These are phyloP conservation scores for Apeltes quadracus DNA, from an alignment of 2,113 vertebrate genomes.

Conservation along the genomic window DNA sequence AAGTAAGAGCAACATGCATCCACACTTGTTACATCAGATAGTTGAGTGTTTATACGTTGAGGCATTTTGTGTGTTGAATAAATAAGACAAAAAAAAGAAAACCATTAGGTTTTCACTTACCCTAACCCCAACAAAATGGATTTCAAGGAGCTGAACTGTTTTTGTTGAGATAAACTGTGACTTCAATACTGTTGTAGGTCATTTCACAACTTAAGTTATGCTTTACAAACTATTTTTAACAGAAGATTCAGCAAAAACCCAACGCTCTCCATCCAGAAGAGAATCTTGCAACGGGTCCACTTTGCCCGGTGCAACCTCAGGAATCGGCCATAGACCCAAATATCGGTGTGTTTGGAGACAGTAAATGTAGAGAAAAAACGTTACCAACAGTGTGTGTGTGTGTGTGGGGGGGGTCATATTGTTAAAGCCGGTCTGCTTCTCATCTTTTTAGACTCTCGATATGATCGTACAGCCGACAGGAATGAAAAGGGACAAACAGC, in stretches of 20 bases:
- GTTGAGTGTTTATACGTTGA: not conserved
- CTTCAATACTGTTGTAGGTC: not conserved
- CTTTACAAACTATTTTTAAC: constrained; percentile 60
- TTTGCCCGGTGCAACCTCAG: constrained; percentile 82
- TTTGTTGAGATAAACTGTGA: not conserved
- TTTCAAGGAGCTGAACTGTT: not conserved
- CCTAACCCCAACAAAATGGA: not conserved
- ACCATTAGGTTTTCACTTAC: not conserved
- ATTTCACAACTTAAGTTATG: not conserved
- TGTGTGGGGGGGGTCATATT: too few species aligned
- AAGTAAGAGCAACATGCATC: constrained; percentile 76
- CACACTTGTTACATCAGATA: too few species aligned
- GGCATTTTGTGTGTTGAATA: not conserved
- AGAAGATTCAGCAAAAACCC: constrained; percentile 88
- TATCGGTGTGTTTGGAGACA: constrained; percentile 78
- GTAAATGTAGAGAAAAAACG: not conserved
- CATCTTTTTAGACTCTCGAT: constrained; percentile 81
- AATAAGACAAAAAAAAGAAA: too few species aligned
- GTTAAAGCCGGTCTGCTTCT: constrained; percentile 11
- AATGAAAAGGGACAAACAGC: constrained; percentile 52
- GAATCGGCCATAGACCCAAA: constrained; percentile 85
- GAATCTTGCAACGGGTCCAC: constrained; percentile 80
- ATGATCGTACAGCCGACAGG: constrained; percentile 61
- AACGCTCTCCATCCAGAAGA: constrained; percentile 86
- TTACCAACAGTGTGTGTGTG: not conserved